phyloP scores from a whole-genome alignment of 2,797 vertebrate species.

The Hafferia zeledoni region DNA sequence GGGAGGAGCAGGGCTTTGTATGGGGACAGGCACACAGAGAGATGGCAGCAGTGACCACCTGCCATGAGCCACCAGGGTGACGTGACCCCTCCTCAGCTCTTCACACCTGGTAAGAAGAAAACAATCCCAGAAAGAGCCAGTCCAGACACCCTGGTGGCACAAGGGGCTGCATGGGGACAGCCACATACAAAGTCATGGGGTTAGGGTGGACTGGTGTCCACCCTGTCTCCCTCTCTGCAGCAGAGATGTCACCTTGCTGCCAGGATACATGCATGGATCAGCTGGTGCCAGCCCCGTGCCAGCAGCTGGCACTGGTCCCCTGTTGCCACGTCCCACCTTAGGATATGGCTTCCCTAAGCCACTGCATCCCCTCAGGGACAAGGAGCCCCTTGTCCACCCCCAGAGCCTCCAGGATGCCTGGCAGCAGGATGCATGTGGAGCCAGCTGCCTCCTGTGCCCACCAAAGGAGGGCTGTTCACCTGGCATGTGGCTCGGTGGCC shows the following conservation, averaged over 20 bases:
- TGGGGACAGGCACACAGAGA: neutral
- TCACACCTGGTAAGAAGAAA: neutral
- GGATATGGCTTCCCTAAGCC: no score
- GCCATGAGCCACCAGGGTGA: rapidly evolving
- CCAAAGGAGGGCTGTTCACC: neutral
- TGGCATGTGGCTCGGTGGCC: rapidly evolving
- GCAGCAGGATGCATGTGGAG: neutral
- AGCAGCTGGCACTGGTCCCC: neutral
- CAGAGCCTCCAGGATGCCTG: rapidly evolving
- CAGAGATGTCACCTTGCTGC: neutral
- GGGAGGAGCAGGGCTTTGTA: neutral
- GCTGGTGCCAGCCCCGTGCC: rapidly evolving
- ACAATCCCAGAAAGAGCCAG: neutral
- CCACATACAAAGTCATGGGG: rapidly evolving
- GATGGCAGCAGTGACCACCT: neutral
- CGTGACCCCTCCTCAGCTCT: neutral
- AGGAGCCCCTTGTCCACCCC: rapidly evolving
- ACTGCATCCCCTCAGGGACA: rapidly evolving
- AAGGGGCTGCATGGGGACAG: rapidly evolving
- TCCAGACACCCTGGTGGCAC: rapidly evolving
- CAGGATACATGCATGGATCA: neutral
- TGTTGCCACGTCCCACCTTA: neutral
- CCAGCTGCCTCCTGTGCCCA: neutral
- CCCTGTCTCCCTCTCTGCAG: rapidly evolving
- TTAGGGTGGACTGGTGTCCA: neutral